Conservation (phyloP, 2,113 vertebrate species). For the Gracilinanus agilis region DNA sequence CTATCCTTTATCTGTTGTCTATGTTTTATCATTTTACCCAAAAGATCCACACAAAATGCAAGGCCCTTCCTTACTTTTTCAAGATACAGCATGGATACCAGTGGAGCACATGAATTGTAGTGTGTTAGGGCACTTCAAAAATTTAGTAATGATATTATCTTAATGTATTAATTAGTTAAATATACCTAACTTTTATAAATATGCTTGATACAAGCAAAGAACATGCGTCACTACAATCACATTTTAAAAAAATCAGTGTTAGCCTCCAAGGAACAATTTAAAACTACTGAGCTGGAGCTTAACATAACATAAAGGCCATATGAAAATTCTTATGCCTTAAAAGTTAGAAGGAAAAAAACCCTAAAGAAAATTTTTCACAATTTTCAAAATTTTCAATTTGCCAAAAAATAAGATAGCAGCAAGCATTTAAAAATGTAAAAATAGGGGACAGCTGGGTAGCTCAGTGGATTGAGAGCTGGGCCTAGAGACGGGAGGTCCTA, state of each 20-base stretch:
- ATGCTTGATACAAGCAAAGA: background rate
- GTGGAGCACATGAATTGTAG: background rate
- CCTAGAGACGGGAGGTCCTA: too few species aligned
- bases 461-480: too few species aligned
- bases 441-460: too few species aligned
- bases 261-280: background rate
- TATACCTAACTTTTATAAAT: background rate
- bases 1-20: background rate
- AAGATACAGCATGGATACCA: background rate
- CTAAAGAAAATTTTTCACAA: background rate
- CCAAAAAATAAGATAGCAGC: conserved; percentile 37
- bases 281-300: background rate
- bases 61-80: background rate
- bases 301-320: background rate
- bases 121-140: background rate
- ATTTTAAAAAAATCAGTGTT: background rate
- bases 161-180: background rate
- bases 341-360: background rate
- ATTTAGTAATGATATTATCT: background rate
- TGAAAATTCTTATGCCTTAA: background rate
- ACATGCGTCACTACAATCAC: background rate
- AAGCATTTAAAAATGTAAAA: conserved; percentile 33
- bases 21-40: background rate
- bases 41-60: background rate
- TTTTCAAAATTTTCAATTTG: too few species aligned